Evolutionary conservation across 1,140 invertebrate genomes (phyloP).

Genomic region (Meteorus sp.): DNA sequence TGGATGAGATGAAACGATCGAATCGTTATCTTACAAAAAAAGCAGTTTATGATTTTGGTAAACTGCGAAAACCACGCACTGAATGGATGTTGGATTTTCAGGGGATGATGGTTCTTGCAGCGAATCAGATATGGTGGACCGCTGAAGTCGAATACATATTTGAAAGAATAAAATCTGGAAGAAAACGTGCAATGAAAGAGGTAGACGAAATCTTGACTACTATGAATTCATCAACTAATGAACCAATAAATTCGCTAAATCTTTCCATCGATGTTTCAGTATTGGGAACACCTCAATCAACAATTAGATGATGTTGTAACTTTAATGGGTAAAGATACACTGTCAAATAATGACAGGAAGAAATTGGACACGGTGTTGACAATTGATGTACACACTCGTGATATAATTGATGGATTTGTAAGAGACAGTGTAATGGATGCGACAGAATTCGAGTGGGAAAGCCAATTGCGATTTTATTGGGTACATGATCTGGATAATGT

Average conservation of each 20-base stretch:
- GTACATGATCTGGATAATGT: conserved; percentile 78
- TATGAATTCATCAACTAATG: background rate
- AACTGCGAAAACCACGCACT: conserved; percentile 64
- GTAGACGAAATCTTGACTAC: conserved; percentile 29
- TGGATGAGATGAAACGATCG: conserved; percentile 80
- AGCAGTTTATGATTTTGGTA: conserved; percentile 83
- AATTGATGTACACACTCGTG: conserved; percentile 86
- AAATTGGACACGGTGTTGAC: conserved; percentile 88
- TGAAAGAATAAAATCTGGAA: conserved; percentile 71
- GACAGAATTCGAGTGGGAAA: conserved; percentile 90
- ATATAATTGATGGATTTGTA: conserved; percentile 87
- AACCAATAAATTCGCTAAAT: background rate
- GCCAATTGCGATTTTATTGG: conserved; percentile 91
- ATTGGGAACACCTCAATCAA: conserved; percentile 75
- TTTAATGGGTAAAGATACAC: conserved; percentile 73
- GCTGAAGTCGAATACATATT: conserved; percentile 91
- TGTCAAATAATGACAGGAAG: conserved; percentile 77
- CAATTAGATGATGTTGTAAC: conserved; percentile 86
- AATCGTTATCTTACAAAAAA: conserved; percentile 87
- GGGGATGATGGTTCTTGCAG: conserved; percentile 84
- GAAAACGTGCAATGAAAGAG: conserved; percentile 86
- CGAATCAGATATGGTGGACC: conserved; percentile 92
- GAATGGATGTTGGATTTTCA: conserved; percentile 88
- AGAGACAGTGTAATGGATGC: conserved; percentile 81
- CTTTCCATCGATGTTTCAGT: conserved; percentile 48